Evolutionary conservation across 2,888 invertebrate genomes (phyloP), one percentile per base, ranked within the genome.

Genomic region (Orthosia gracilis): DNA sequence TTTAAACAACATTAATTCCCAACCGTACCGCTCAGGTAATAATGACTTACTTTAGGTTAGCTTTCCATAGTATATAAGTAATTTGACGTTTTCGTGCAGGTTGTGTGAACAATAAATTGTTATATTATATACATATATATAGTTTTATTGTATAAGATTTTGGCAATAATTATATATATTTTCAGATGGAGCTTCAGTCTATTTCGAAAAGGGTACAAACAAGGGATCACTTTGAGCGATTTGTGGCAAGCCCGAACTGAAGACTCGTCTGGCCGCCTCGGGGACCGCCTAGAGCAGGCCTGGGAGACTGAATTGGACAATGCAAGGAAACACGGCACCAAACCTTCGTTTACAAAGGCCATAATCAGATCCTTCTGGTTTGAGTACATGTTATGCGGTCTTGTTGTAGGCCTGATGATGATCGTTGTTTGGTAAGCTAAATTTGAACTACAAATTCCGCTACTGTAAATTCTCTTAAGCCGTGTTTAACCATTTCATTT

Each of bases 211-310:
- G 97, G 97, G 45, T 96, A 94, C 78, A 93, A 94, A 67, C 93
- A 97, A 70, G 97, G 97, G 83, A 91, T 97, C 61, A 96, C 97
- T 83, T 86, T 96, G 2, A 96, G 97, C 84, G 97, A 97, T 89
- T 91, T 98, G 15, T 97, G 97, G 89, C 97, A 97, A 87, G 94
- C 96, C n/a, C 91, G 97, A 13, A 90, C 93, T 23, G 91, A 92
- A 31, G 97, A 97, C 90, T 90, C 94, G 52, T 97, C 97, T 1
- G 96, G 97, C 80, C 89, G 88, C 23, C 92, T 97, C 31, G 97
- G 97, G 17, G 95, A 97, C 88, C 91, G 91, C 61, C 91, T 98
- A 59, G 97, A 97, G 91, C 93, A 91, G 95, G 97, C 96, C 83
- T 97, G 97, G 97, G 90, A 94, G 52, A 88, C 92, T 59, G 97